Percentiles rank a stretch among this genome's conserved stretches.
phyloP scores from a whole-genome alignment of 2,797 vertebrate genomes.

The Enoplosus armatus region DNA sequence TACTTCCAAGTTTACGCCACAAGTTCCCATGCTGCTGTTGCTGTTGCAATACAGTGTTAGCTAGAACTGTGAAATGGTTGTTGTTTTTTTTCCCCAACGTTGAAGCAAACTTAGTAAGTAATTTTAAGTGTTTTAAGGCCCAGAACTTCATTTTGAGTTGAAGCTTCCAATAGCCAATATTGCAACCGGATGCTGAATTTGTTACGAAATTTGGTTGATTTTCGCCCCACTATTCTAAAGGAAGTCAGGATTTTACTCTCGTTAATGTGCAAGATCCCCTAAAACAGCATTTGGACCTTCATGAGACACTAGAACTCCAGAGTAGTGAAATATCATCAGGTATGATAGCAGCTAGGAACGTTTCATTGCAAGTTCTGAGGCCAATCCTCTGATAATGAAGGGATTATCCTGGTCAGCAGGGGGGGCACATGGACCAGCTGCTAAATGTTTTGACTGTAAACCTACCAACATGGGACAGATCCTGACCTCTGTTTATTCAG shows the following conservation, averaged over 20 bases:
- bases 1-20: constrained; percentile 17
- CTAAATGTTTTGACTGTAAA: constrained; percentile 17
- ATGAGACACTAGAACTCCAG: not conserved
- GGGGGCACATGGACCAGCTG: not conserved
- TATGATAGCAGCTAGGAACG: not conserved
- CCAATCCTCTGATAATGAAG: not conserved
- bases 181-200: not conserved
- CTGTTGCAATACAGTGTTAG: constrained; percentile 59
- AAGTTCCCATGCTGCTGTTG: constrained; percentile 41
- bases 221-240: not conserved
- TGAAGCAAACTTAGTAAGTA: constrained; percentile 53
- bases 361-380: not conserved
- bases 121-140: not conserved
- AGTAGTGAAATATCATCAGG: not conserved
- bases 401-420: not conserved
- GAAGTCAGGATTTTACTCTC: not conserved
- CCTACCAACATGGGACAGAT: not conserved
- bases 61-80: constrained; percentile 66
- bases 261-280: not conserved
- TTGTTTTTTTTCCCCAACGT: constrained; percentile 36
- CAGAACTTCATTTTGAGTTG: not conserved
- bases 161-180: not conserved
- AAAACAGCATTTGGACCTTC: constrained; percentile 3
- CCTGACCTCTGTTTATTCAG: not conserved
- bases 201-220: not conserved